Evolutionary conservation across 2,797 vertebrate genomes (phyloP).

Genomic region (Acestrorhynchus altus): DNA sequence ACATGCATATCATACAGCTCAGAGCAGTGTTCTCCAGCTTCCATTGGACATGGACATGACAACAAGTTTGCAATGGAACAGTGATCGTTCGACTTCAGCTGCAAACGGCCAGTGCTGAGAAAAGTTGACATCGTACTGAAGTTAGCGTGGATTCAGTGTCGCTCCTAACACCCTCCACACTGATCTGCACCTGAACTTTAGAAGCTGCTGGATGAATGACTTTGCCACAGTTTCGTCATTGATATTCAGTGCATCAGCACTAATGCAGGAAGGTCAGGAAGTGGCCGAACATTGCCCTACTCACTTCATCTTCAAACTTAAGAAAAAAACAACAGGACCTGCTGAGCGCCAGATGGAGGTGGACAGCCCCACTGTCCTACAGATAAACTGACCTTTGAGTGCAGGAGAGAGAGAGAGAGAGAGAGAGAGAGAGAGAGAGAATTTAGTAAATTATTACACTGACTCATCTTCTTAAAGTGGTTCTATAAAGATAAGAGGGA

Average conservation of each 20-base stretch:
- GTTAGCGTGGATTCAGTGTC: no score
- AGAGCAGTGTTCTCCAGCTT: no score
- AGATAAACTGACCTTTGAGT: neutral
- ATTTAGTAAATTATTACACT: no score
- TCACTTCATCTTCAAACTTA: constrained; percentile 1
- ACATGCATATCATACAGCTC: no score
- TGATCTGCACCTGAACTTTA: neutral
- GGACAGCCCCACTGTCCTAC: neutral
- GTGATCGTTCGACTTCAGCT: no score
- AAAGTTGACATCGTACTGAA: no score
- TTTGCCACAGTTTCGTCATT: constrained; percentile 14
- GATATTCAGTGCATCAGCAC: constrained; percentile 22
- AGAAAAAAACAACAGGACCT: neutral
- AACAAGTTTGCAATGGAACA: no score
- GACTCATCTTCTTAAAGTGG: no score
- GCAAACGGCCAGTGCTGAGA: no score
- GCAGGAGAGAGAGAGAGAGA: neutral
- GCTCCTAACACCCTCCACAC: no score
- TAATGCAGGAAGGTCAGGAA: constrained; percentile 7
- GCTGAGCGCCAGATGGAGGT: constrained; percentile 9
- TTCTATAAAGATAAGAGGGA: no score
- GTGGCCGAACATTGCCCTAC: neutral
- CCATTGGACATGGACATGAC: no score
- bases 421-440: neutral
- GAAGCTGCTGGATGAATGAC: neutral